Base-by-base conservation (phyloP, 2,113 vertebrate species). In the Oxyura jamaicensis region DNA sequence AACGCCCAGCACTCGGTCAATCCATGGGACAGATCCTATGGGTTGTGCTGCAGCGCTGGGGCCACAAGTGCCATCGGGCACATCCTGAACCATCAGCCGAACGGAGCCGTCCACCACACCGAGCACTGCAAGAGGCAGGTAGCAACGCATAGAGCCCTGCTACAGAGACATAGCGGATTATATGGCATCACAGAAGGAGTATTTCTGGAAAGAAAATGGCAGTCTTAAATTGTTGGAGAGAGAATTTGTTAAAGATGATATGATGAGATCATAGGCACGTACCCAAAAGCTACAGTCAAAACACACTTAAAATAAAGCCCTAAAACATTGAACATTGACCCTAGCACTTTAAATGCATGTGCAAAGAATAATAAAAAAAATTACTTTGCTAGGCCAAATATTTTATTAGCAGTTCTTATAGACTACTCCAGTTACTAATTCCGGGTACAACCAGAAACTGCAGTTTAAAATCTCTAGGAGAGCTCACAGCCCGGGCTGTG, bases 111-210 rank as follows among this genome's bases (percentile, higher is more conserved):
- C 66, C 1, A 0, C 35, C 55, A 39, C 31, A 33, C 25, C 59
- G 8, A 60, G 52, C 22, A 2, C 8, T 13, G 16, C 0, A 2
- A 14, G 17, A 36, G 56, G 65, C 18, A 58, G 26, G 8, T 67
- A 41, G 3, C 26, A 23, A 10, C 4, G 28, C 16, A 17, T n/a
- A 33, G 35, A 69, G 31, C 19, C 50, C 28, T 26, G 31, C 26
- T 8, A 14, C 4, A 13, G 69, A 86, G 11, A 11, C 8, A 2
- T n/a, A 16, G 0, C 0, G 35, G 50, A 7, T 4, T 5, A 4
- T 22, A 6, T 14, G 13, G 6, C 16, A 13, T 22, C 39, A 44
- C 15, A 56, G 29, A 10, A 77, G 41, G 56, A 69, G 8, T 3
- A 29, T 1, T 58, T 52, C 41, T 55, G 19, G 42, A 33, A 39